These are phyloP conservation scores for Caenorhabditis drosophilae DNA, from an alignment of 2,888 invertebrate genomes.

Conservation along the genomic window DNA sequence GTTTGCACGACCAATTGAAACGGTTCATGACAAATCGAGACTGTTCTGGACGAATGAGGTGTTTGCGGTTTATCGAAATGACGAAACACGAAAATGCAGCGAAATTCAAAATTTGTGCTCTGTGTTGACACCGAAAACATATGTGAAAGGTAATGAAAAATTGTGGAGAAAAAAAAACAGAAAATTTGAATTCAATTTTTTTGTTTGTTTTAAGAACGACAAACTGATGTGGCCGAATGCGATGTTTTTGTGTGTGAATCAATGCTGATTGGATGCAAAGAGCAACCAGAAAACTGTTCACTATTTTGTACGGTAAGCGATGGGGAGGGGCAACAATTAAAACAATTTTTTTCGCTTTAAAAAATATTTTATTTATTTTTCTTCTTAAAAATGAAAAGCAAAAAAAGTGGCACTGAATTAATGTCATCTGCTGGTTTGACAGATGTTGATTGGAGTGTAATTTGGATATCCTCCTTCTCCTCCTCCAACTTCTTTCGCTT, in stretches of 20 bases:
- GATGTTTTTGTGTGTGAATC: slow-evolving; percentile 80
- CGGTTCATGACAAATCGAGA: slow-evolving; percentile 76
- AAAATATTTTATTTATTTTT: too few relatives aligned
- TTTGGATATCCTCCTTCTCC: too few relatives aligned
- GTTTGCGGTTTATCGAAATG: slow-evolving; percentile 70
- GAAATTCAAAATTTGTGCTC: slow-evolving; percentile 89
- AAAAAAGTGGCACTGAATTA: too few relatives aligned
- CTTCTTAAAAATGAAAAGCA: too few relatives aligned
- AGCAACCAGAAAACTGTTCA: slow-evolving; percentile 20
- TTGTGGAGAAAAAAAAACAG: too few relatives aligned
- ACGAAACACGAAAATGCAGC: slow-evolving; percentile 87
- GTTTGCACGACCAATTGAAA: slow-evolving; percentile 86
- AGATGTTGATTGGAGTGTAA: too few relatives aligned
- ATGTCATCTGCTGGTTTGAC: too few relatives aligned
- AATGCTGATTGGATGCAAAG: slow-evolving; percentile 49
- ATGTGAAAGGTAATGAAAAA: slow-evolving; percentile 60
- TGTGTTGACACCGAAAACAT: slow-evolving; percentile 88
- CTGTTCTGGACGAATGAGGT: slow-evolving; percentile 89
- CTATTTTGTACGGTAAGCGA: slow-evolving; percentile 11
- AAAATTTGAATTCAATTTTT: too few relatives aligned
- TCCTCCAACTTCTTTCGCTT: too few relatives aligned
- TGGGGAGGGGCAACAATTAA: too few relatives aligned
- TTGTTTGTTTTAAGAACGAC: slow-evolving; percentile 81
- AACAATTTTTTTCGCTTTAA: too few relatives aligned
- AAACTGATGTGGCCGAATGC: slow-evolving; percentile 88